Conservation (phyloP, 2,113 vertebrate species). For the Reinhardtius hippoglossoides region DNA sequence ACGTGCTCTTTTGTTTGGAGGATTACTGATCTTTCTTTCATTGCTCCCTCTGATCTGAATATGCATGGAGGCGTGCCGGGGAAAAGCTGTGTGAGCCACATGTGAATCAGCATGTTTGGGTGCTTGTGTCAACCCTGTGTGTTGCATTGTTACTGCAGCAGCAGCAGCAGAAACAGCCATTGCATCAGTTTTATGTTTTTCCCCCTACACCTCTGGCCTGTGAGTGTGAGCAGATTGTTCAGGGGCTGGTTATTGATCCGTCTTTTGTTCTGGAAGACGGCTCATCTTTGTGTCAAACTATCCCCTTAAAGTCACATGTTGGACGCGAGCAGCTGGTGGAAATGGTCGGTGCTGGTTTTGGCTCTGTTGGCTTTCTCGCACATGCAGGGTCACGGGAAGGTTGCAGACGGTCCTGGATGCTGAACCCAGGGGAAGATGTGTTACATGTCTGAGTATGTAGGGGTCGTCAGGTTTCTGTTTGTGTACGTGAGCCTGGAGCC, state of each 20-base stretch:
- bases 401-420: constrained; percentile 52
- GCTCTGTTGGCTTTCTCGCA: constrained; percentile 13
- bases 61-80: constrained; percentile 20
- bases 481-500: background rate
- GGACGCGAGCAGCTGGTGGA: constrained; percentile 7
- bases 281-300: constrained; percentile 31
- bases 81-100: constrained; percentile 31
- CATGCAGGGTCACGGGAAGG: constrained; percentile 56
- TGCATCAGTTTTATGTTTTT: constrained; percentile 50
- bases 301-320: constrained; percentile 13
- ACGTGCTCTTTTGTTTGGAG: constrained; percentile 66
- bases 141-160: constrained; percentile 67
- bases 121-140: constrained; percentile 50
- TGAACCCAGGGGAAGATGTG: constrained; percentile 48
- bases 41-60: constrained; percentile 54
- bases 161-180: constrained; percentile 61
- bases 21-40: constrained; percentile 51
- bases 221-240: constrained; percentile 42
- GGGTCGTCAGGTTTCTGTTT: background rate
- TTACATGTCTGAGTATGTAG: constrained; percentile 12
- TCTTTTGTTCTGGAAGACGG: constrained; percentile 35
- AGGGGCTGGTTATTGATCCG: constrained; percentile 30
- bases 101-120: constrained; percentile 52
- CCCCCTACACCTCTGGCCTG: constrained; percentile 4
- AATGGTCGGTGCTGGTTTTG: constrained; percentile 14